Percentiles rank a stretch among this genome's conserved stretches.
Evolutionary conservation across 2,888 invertebrate genomes (phyloP).

Genomic region (Limenitis camilla): DNA sequence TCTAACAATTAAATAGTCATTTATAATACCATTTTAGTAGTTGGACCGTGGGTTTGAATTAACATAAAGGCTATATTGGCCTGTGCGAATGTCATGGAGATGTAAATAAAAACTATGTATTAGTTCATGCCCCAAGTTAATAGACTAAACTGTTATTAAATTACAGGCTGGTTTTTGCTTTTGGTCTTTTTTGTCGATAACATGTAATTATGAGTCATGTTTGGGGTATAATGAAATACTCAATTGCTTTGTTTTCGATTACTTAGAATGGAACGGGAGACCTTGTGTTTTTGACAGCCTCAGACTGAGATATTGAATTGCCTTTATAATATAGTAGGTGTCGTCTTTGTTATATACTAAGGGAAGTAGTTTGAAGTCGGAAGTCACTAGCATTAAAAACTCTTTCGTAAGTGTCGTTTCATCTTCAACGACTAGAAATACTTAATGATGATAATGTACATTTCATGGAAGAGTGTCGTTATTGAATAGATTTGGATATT

Average conservation of each 20-base stretch:
- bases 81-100: conserved; percentile 8
- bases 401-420: background rate
- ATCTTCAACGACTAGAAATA: background rate
- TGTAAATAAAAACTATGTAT: conserved; percentile 5
- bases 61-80: conserved; percentile 19
- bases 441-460: background rate
- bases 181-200: conserved; percentile 26
- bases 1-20: conserved; percentile 6
- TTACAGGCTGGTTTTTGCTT: conserved; percentile 14
- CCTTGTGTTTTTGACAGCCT: conserved; percentile 10
- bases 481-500: too few relatives aligned
- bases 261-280: conserved; percentile 1
- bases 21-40: conserved; percentile 10
- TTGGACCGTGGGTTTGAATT: conserved; percentile 12
- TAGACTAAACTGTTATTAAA: conserved; percentile 12
- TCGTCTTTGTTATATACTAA: conserved; percentile 8
- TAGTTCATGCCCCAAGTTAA: conserved; percentile 9
- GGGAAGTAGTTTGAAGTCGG: background rate
- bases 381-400: background rate
- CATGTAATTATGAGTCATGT: conserved; percentile 24
- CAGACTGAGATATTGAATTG: conserved; percentile 4
- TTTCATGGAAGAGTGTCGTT: background rate
- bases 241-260: conserved; percentile 8
- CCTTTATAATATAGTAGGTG: conserved; percentile 5
- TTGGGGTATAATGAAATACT: conserved; percentile 3